Evolutionary conservation across 2,797 vertebrate genomes (phyloP), one percentile per base, ranked within the genome.

Genomic region (Gallinago stenura): DNA sequence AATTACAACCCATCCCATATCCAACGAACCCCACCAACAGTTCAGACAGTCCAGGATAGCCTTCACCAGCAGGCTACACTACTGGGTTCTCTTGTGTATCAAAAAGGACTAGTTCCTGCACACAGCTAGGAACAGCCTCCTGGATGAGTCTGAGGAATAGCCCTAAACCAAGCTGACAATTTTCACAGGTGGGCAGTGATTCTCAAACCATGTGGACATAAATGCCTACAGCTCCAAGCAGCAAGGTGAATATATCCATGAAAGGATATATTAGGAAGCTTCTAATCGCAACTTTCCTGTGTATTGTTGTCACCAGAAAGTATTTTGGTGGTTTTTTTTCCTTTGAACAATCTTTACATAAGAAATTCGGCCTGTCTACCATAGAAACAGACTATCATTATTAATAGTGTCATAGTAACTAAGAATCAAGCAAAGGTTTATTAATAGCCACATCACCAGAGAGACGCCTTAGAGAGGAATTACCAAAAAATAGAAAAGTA

Each of bases 71-170:
- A 11, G 5, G 5, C 15, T 61, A 22, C 76, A 65, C 10, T n/a
- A 26, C 2, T 3, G 6, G 0, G 15, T 83, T 61, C 48, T 45
- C 37, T 17, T 31, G 2, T 22, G 9, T 30, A 9, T 6, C 10
- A 54, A 4, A 4, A 12, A 71, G 5, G 17, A 45, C 21, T 14
- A 53, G 12, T 14, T 56, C 21, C 37, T 60, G 24, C 12, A 6
- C 0, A 1, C 1, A 6, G 18, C 8, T 46, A 19, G 35, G 35
- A n/a, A 39, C 1, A 4, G 13, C 12, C 12, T 6, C 33, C 73
- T 66, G 45, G 8, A 2, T 13, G 19, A 60, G 16, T 4, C 16
- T 51, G 28, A 35, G n/a, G 20, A 73, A 13, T 1, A 45, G 2
- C 24, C 39, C 53, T 5, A 28, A 83, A 56, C 12, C 50, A 41